A percentile compares a stretch with the other conserved stretches of the same genome.
phyloP scores from a whole-genome alignment of 2,888 invertebrate genomes.

The Lathronympha strigana region DNA sequence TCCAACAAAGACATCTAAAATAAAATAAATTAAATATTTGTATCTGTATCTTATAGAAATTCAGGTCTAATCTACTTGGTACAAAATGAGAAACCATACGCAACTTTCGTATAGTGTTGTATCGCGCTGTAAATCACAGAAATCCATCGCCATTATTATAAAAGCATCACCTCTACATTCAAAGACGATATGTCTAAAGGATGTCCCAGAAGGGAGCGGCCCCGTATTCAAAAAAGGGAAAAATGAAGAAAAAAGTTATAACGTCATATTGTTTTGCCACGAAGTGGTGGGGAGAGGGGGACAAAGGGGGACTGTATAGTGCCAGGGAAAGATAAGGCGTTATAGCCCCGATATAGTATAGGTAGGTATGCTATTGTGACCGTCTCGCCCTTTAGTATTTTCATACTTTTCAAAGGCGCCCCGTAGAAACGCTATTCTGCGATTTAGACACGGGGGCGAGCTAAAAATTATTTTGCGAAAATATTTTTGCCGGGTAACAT shows the following conservation, averaged over 20 bases:
- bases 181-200: slow-evolving; percentile 70
- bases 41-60: too few species aligned
- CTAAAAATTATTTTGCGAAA: slow-evolving; percentile 36
- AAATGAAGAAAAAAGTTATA: slow-evolving; percentile 82
- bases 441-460: slow-evolving; percentile 36
- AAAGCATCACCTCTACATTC: slow-evolving; percentile 64
- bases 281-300: slow-evolving; percentile 63
- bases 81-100: background rate
- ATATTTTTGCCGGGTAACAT: slow-evolving; percentile 21
- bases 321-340: slow-evolving; percentile 77
- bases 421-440: slow-evolving; percentile 52
- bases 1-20: too few species aligned
- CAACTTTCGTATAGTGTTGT: slow-evolving; percentile 9
- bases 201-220: slow-evolving; percentile 68
- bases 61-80: too few species aligned
- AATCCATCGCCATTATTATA: slow-evolving; percentile 44
- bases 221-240: slow-evolving; percentile 80
- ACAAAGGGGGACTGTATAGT: slow-evolving; percentile 69
- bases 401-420: slow-evolving; percentile 68
- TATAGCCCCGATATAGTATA: slow-evolving; percentile 62
- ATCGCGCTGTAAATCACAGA: slow-evolving; percentile 17
- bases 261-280: slow-evolving; percentile 84
- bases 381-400: slow-evolving; percentile 66
- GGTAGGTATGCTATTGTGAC: slow-evolving; percentile 61
- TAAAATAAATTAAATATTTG: too few species aligned